phyloP scores from a whole-genome alignment of 2,113 vertebrate species.

The Sula dactylatra region DNA sequence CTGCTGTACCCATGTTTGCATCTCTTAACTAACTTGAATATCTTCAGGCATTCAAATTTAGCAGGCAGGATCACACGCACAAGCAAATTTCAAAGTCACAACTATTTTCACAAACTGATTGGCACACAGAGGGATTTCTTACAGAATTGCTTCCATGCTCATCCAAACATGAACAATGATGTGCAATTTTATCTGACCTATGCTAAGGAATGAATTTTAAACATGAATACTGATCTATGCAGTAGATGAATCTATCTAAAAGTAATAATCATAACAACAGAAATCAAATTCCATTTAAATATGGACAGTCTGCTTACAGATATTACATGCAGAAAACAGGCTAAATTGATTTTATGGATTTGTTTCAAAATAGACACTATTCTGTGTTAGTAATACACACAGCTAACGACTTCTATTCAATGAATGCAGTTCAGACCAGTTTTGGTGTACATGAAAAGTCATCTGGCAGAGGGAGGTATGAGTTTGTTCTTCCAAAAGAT shows the following conservation, averaged over 20 bases:
- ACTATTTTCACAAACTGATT: slow-evolving; percentile 38
- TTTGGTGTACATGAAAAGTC: not conserved
- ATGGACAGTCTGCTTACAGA: not conserved
- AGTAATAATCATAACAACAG: not conserved
- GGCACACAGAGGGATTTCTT: slow-evolving; percentile 15
- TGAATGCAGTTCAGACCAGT: not conserved
- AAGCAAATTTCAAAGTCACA: slow-evolving; percentile 14
- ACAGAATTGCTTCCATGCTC: not conserved
- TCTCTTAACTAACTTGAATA: not conserved
- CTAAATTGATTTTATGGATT: not conserved
- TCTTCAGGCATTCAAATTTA: slow-evolving; percentile 24
- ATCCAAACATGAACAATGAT: slow-evolving; percentile 11
- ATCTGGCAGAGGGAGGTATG: not conserved
- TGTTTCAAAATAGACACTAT: not conserved
- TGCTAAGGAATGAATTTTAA: not conserved
- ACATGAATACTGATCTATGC: not conserved
- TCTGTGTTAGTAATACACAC: not conserved
- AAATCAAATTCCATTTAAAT: slow-evolving; percentile 22
- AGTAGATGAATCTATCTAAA: not conserved
- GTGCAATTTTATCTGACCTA: slow-evolving; percentile 28
- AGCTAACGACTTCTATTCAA: not conserved
- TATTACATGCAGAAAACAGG: not conserved
- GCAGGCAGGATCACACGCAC: not conserved
- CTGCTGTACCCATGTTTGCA: not conserved
- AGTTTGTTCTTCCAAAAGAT: not conserved